phyloP scores from a whole-genome alignment of 2,888 invertebrate genomes.

The Pegoplata infirma region DNA sequence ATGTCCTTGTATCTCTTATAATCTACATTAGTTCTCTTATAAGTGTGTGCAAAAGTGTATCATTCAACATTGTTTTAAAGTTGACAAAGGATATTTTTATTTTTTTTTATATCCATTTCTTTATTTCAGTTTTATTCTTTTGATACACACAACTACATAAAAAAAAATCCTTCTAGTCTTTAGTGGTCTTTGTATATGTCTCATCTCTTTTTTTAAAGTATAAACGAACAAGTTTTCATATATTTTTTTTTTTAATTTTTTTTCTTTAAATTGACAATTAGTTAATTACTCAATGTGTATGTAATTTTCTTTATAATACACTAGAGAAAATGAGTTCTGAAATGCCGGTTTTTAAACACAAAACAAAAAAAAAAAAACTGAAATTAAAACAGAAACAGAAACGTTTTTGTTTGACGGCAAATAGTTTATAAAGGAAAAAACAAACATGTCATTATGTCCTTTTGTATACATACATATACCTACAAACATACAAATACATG shows the following conservation, averaged over 20 bases:
- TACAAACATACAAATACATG: too few species aligned
- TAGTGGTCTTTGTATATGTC: background rate
- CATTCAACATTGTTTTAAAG: background rate
- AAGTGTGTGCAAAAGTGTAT: background rate
- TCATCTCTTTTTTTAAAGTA: background rate
- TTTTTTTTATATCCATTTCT: background rate
- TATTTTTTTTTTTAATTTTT: too few species aligned
- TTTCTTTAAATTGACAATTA: conserved; percentile 40
- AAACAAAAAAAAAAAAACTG: background rate
- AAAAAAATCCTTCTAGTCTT: background rate
- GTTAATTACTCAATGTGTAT: conserved; percentile 36
- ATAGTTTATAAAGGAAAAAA: conserved; percentile 13
- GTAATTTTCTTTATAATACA: background rate
- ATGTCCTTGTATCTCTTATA: background rate
- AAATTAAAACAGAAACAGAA: conserved; percentile 3
- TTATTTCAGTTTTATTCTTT: background rate
- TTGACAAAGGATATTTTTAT: background rate
- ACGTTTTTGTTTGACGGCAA: background rate
- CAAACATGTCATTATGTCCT: conserved; percentile 48
- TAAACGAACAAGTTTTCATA: background rate
- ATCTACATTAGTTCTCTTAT: background rate
- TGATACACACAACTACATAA: background rate
- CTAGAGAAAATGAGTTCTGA: conserved; percentile 1
- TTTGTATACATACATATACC: too few species aligned
- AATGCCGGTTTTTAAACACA: background rate